Conservation (phyloP, 2,797 vertebrate genomes). For the Sebastes diploproa region DNA sequence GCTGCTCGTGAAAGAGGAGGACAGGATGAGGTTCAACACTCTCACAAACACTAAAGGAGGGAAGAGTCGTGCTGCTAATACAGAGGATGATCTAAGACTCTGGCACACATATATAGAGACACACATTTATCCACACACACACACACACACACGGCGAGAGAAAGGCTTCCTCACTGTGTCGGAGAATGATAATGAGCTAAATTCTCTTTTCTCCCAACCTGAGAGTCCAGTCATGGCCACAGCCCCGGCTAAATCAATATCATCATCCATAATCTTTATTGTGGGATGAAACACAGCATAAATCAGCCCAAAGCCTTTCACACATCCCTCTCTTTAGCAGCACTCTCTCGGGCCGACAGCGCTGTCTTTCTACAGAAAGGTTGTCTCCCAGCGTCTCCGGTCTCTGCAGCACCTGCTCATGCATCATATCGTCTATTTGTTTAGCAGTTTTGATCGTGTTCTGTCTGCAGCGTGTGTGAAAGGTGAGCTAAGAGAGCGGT, state of each 20-base stretch:
- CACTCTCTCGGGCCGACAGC: conserved; percentile 62
- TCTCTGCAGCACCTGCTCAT: conserved; percentile 37
- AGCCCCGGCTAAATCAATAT: conserved; percentile 76
- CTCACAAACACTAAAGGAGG: conserved; percentile 64
- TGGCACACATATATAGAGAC: conserved; percentile 38
- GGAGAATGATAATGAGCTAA: conserved; percentile 77
- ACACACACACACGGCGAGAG: conserved; percentile 19
- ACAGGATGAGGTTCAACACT: conserved; percentile 67
- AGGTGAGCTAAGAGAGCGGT: conserved; percentile 14
- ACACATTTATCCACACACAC: conserved; percentile 35
- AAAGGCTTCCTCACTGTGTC: conserved; percentile 60
- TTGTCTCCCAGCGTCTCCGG: conserved; percentile 13
- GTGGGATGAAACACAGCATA: conserved; percentile 81
- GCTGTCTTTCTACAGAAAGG: conserved; percentile 59
- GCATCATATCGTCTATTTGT: conserved; percentile 42
- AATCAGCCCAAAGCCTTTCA: conserved; percentile 78
- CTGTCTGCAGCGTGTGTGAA: conserved; percentile 40
- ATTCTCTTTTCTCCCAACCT: conserved; percentile 74
- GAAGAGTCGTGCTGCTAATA: conserved; percentile 66
- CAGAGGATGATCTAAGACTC: conserved; percentile 71
- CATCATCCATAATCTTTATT: conserved; percentile 84
- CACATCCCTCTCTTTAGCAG: conserved; percentile 70
- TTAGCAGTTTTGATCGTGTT: conserved; percentile 26
- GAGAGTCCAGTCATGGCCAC: conserved; percentile 80
- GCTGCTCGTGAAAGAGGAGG: conserved; percentile 64